Conservation (phyloP, 2,113 vertebrate genomes). For the Atherinomorus stipes region DNA sequence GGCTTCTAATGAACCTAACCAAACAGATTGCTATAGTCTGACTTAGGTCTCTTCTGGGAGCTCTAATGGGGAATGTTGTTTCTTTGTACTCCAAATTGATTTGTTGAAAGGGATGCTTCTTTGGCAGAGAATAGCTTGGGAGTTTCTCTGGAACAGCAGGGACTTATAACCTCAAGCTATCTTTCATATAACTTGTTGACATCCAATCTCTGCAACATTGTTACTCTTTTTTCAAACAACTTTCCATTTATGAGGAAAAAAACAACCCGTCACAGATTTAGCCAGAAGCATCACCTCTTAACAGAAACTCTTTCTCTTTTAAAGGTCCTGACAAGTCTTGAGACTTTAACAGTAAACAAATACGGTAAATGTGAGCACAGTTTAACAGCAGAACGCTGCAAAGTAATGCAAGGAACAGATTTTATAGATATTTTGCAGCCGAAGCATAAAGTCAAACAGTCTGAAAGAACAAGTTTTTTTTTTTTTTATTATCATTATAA, state of each 20-base stretch:
- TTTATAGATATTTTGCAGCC: too few species aligned
- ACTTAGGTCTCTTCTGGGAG: constrained; percentile 33
- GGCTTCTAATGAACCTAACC: too few species aligned
- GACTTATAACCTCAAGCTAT: constrained; percentile 35
- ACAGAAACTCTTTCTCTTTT: neutral
- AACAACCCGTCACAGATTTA: neutral
- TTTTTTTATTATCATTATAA: too few species aligned
- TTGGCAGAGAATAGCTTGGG: constrained; percentile 2
- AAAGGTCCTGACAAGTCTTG: neutral
- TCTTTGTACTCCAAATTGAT: constrained; percentile 55
- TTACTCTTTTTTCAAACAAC: constrained; percentile 2
- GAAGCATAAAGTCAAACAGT: neutral
- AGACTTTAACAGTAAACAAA: neutral
- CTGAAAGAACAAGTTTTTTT: neutral
- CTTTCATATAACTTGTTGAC: constrained; percentile 13
- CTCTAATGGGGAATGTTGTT: constrained; percentile 19
- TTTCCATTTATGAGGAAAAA: constrained; percentile 17
- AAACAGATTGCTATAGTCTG: constrained; percentile 47
- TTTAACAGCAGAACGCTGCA: too few species aligned
- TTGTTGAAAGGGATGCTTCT: constrained; percentile 39
- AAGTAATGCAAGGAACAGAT: too few species aligned
- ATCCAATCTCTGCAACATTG: constrained; percentile 8
- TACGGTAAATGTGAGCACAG: too few species aligned
- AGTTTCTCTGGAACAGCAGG: constrained; percentile 4
- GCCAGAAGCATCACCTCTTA: neutral